Evolutionary conservation across 2,797 vertebrate species (phyloP).

Genomic region (Xyrichtys novacula): DNA sequence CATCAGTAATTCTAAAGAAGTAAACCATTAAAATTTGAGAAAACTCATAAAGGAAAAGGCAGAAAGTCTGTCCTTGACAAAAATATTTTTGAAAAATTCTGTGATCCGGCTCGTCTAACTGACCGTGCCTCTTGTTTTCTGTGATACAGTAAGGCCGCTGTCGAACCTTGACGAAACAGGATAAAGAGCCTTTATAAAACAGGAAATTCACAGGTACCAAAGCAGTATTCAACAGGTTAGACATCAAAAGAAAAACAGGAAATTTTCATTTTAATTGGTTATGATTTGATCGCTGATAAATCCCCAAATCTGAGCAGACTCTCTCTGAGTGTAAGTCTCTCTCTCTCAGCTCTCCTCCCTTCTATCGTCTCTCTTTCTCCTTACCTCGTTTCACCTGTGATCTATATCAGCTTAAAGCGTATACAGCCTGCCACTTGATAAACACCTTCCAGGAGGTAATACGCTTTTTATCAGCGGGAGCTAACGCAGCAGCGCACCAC

Average conservation of each 20-base stretch:
- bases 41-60: too few species aligned
- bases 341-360: background rate
- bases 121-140: background rate
- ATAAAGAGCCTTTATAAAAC: too few species aligned
- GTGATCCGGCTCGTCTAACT: background rate
- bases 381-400: conserved; percentile 23
- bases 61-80: too few species aligned
- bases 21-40: too few species aligned
- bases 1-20: background rate
- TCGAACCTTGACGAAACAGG: too few species aligned
- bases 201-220: background rate
- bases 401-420: conserved; percentile 42
- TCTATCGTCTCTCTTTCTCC: conserved; percentile 32
- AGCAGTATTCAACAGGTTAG: background rate
- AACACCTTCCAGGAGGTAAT: conserved; percentile 43
- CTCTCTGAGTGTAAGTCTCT: background rate
- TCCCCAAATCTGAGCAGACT: background rate
- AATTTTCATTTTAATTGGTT: background rate
- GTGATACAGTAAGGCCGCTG: too few species aligned
- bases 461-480: conserved; percentile 23
- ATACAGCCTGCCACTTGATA: conserved; percentile 26
- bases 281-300: too few species aligned
- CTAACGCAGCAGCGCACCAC: conserved; percentile 12
- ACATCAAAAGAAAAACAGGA: background rate
- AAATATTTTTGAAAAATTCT: too few species aligned